Evolutionary conservation across 2,888 invertebrate genomes (phyloP).

Genomic region (Megastigmus dorsalis): DNA sequence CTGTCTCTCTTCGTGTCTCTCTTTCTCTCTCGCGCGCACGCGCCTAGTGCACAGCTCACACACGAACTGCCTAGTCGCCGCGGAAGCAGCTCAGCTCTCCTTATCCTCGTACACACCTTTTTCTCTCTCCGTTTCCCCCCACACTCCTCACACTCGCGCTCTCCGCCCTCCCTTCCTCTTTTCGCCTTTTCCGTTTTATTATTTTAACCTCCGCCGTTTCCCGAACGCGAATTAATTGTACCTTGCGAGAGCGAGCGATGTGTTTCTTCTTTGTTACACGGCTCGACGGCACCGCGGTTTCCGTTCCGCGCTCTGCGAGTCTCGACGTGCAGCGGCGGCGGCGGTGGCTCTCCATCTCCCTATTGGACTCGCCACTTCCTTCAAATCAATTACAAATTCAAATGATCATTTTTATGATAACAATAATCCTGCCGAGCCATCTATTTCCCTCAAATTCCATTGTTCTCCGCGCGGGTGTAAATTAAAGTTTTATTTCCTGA

Average conservation of each 20-base stretch:
- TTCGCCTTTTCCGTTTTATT: conserved; percentile 31
- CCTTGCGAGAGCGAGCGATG: conserved; percentile 49
- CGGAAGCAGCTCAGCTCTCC: no score
- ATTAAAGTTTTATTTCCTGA: conserved; percentile 54
- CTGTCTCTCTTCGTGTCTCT: background rate
- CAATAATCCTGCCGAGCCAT: conserved; percentile 52
- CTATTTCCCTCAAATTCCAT: conserved; percentile 54
- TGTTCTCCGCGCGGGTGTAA: conserved; percentile 48
- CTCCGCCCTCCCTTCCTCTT: background rate
- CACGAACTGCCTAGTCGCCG: no score
- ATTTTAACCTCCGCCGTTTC: conserved; percentile 31
- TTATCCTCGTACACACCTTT: background rate
- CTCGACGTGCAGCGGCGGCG: no score
- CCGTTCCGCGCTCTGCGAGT: no score
- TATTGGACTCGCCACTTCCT: conserved; percentile 54
- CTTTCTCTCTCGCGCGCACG: background rate
- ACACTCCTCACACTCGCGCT: no score
- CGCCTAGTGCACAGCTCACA: no score
- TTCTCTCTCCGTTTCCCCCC: conserved; percentile 9
- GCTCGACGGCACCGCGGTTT: no score
- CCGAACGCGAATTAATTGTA: conserved; percentile 52
- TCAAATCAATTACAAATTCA: conserved; percentile 56
- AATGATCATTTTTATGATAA: conserved; percentile 54
- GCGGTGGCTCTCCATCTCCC: no score
- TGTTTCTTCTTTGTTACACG: conserved; percentile 45